Percentiles rank a stretch among this genome's conserved stretches.
phyloP scores from a whole-genome alignment of 2,797 vertebrate species.

The Micromesistius poutassou region DNA sequence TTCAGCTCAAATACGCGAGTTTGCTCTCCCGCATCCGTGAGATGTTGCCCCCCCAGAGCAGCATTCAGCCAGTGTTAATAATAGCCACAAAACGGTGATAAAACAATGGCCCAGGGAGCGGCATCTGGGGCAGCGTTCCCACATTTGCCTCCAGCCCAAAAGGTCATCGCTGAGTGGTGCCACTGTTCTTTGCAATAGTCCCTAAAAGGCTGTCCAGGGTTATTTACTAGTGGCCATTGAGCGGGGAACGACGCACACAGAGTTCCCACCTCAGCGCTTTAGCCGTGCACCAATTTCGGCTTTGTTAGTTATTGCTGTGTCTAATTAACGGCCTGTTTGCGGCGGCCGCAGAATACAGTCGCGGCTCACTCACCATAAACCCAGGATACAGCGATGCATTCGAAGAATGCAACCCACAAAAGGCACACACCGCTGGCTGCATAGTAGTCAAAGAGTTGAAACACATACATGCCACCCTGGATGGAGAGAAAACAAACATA shows the following conservation, averaged over 20 bases:
- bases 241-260: conserved; percentile 47
- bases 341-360: conserved; percentile 21
- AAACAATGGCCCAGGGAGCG: conserved; percentile 8
- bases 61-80: conserved; percentile 6
- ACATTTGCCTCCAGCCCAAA: conserved; percentile 4
- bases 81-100: conserved; percentile 4
- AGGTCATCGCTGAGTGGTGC: conserved; percentile 16
- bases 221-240: conserved; percentile 44
- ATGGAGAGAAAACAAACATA: conserved; percentile 33
- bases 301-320: conserved; percentile 38
- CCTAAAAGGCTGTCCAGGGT: conserved; percentile 13
- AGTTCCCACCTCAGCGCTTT: conserved; percentile 31
- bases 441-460: conserved; percentile 99
- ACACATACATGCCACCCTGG: conserved; percentile 99
- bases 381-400: conserved; percentile 99
- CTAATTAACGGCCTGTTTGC: conserved; percentile 28
- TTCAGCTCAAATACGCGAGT: conserved; percentile 1
- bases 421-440: conserved; percentile 99
- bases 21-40: neutral
- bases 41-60: neutral
- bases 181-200: conserved; percentile 20
- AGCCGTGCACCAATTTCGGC: conserved; percentile 32
- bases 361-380: conserved; percentile 89
- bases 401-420: conserved; percentile 99
- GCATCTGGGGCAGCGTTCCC: conserved; percentile 11